Evolutionary conservation across 2,113 vertebrate species (phyloP).

Genomic region (Isurus oxyrinchus): DNA sequence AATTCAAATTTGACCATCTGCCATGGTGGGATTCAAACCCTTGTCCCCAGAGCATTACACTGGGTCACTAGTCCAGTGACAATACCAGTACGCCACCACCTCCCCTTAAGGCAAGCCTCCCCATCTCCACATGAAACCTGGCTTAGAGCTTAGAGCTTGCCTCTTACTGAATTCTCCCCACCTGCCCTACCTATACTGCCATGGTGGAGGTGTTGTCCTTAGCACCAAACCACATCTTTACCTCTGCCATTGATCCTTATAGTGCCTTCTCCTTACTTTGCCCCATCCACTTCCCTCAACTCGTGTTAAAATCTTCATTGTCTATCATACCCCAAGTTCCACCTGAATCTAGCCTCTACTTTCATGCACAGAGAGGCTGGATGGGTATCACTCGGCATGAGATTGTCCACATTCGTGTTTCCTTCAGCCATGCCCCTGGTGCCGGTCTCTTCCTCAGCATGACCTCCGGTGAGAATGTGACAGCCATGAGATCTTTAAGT

Average conservation of each 20-base stretch:
- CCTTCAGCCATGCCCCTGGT: not conserved
- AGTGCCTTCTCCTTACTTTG: not conserved
- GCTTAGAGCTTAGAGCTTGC: not conserved
- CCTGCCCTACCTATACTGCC: not conserved
- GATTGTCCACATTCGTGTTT: not conserved
- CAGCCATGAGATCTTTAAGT: not conserved
- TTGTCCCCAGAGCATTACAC: no score
- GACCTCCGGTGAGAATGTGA: no score
- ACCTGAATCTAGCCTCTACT: not conserved
- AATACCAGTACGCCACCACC: no score
- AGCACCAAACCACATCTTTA: not conserved
- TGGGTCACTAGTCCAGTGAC: no score
- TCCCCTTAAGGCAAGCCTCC: no score
- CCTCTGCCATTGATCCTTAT: not conserved
- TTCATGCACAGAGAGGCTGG: not conserved
- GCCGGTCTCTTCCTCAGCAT: not conserved
- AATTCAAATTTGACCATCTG: no score
- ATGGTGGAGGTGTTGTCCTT: not conserved
- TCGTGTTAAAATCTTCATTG: not conserved
- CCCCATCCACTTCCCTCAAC: not conserved
- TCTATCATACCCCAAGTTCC: not conserved
- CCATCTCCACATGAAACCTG: not conserved
- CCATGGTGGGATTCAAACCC: no score
- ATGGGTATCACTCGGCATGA: not conserved
- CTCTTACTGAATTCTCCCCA: not conserved